A percentile compares a stretch with the other conserved stretches of the same genome.
Conservation (phyloP, 2,797 vertebrate species). For the Synanceia verrucosa region DNA sequence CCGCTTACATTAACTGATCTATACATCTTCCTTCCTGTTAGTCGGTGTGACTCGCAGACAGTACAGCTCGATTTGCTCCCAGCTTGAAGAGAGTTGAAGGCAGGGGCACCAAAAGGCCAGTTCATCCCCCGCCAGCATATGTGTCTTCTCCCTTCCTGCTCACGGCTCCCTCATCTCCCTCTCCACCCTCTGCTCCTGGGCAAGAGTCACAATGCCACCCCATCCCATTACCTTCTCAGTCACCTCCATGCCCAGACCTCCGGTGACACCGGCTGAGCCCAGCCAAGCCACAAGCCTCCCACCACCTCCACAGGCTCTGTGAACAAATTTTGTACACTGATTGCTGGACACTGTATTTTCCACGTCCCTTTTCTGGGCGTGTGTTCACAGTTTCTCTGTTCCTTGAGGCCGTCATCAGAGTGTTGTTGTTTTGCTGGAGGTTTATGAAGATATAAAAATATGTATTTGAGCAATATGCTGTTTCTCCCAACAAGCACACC, state of each 20-base stretch:
- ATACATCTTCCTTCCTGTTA: constrained; percentile 38
- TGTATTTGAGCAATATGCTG: constrained; percentile 65
- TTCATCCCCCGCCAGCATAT: constrained; percentile 45
- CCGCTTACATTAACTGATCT: constrained; percentile 37
- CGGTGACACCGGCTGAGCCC: constrained; percentile 57
- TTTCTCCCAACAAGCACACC: constrained; percentile 61
- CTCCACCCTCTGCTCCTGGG: constrained; percentile 34
- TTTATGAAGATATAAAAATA: constrained; percentile 11
- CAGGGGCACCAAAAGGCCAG: constrained; percentile 49
- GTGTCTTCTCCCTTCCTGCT: constrained; percentile 38
- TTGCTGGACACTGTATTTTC: constrained; percentile 57
- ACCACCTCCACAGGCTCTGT: constrained; percentile 42
- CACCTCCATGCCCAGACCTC: constrained; percentile 53
- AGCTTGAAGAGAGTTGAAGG: constrained; percentile 44
- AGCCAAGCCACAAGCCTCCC: constrained; percentile 54
- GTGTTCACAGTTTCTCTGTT: constrained; percentile 51
- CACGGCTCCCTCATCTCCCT: constrained; percentile 37
- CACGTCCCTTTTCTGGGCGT: constrained; percentile 28
- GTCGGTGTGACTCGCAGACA: constrained; percentile 24
- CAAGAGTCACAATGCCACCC: constrained; percentile 40
- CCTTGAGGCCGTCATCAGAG: constrained; percentile 45
- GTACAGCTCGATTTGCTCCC: constrained; percentile 17
- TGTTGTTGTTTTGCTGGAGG: constrained; percentile 19
- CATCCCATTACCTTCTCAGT: constrained; percentile 57
- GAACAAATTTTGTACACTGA: constrained; percentile 68